Base-by-base conservation (phyloP, 2,113 vertebrate species). In the Pluvianellus socialis region DNA sequence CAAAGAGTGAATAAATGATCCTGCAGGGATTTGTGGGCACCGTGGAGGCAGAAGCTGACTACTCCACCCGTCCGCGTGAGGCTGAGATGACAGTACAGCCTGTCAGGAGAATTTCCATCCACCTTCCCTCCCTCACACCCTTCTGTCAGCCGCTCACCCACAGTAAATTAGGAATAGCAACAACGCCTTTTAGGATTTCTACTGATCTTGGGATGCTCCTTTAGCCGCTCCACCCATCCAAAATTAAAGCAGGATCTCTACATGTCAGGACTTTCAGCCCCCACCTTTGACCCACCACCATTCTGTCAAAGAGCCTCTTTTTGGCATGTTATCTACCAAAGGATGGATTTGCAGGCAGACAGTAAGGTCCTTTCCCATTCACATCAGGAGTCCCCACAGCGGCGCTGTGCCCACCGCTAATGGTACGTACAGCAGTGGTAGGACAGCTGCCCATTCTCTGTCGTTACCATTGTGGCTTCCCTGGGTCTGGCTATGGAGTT, bases 391-490 rank as follows among this genome's bases (percentile, higher is more conserved):
- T 26, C 24, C 53, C 6, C 26, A 18, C 42, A 7, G 16, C 16
- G 7, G 16, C 16, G 15, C 47, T 79, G n/a, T 55, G 62, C 55
- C 24, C 32, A 38, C 12, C 56, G 30, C 52, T 73, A 47, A 30
- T 56, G 49, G 4, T 18, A 10, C 0, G 8, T 50, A 9, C 50
- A 53, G 50, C 12, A 26, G 62, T 56, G 63, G 22, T 65, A 67
- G 88, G 47, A 73, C 49, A 53, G 32, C 44, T 71, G 28, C n/a
- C 26, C 19, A 7, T 76, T 44, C 59, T 45, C 30, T 35, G 27
- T 49, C 1, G 0, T 59, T 58, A 28, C 35, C 15, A 1, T 38
- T 0, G 5, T 56, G 24, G 8, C 70, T 72, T 71, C 33, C 1
- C 0, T 40, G 21, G 15, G 20, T 38, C 62, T 66, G 47, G n/a